Evolutionary conservation across 2,113 vertebrate genomes (phyloP).

Genomic region (Lepus americanus): DNA sequence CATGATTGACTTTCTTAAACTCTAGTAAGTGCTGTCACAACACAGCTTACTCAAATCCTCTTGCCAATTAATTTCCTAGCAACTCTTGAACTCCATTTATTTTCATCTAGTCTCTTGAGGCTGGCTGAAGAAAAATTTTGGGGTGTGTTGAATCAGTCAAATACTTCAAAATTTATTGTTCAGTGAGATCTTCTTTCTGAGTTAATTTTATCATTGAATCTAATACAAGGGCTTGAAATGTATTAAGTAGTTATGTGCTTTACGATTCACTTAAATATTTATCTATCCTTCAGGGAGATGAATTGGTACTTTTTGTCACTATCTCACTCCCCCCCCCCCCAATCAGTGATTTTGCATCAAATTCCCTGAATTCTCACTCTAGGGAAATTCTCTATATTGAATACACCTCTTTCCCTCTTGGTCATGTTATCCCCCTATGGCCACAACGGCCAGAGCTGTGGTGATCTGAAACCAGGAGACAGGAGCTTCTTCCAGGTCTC

Average conservation of each 20-base stretch:
- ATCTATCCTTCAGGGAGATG: neutral
- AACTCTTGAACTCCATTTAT: neutral
- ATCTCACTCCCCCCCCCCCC: neutral
- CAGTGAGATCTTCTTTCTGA: neutral
- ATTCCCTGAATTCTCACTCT: neutral
- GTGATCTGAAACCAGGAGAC: too few species aligned
- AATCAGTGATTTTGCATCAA: neutral
- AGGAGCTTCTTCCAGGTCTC: neutral
- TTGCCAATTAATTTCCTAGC: neutral
- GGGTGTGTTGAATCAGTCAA: neutral
- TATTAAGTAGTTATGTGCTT: neutral
- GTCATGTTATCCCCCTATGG: neutral
- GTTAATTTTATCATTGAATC: constrained; percentile 11
- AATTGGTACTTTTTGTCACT: neutral
- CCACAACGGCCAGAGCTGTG: too few species aligned
- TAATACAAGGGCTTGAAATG: neutral
- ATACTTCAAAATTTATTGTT: neutral
- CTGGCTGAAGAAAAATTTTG: neutral
- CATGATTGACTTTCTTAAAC: neutral
- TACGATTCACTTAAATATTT: neutral
- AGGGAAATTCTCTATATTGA: neutral
- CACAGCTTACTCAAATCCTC: neutral
- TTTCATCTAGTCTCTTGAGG: neutral
- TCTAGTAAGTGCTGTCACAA: neutral
- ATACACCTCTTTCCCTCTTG: neutral